Conservation (phyloP, 2,113 vertebrate genomes). For the Micronycteris hirsuta region DNA sequence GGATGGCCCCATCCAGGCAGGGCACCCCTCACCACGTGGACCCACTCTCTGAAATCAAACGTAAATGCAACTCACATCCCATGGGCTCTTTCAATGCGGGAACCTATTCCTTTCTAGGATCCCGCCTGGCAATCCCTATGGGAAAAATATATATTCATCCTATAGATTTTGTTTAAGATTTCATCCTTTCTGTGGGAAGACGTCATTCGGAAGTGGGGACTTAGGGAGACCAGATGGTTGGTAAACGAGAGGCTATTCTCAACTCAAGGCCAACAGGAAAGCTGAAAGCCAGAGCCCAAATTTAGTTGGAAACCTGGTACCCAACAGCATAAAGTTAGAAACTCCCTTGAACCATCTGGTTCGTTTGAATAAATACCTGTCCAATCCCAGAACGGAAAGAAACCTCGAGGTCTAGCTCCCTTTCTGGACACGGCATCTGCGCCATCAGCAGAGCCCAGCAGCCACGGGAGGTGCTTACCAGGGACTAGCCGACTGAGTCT, state of each 20-base stretch:
- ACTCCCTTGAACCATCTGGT: constrained; percentile 65
- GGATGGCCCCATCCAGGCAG: fast-evolving
- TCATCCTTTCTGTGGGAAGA: constrained; percentile 5
- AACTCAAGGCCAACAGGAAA: constrained; percentile 47
- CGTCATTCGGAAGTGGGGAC: neutral
- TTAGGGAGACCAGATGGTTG: constrained; percentile 64
- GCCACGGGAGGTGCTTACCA: neutral
- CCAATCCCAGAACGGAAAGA: constrained; percentile 13
- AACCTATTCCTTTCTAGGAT: neutral
- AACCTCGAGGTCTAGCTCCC: neutral
- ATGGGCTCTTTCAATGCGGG: neutral
- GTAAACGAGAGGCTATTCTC: constrained; percentile 65
- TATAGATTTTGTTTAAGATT: neutral
- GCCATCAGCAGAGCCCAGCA: fast-evolving
- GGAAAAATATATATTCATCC: neutral
- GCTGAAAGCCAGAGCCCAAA: constrained; percentile 43
- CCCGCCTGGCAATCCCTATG: neutral
- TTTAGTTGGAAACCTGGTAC: constrained; percentile 69
- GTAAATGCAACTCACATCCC: neutral
- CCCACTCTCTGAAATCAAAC: neutral
- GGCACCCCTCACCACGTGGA: neutral
- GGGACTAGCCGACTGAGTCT: too few relatives aligned
- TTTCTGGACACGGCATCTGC: neutral
- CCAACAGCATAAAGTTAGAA: constrained; percentile 53
- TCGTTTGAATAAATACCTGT: constrained; percentile 57